Evolutionary conservation across 2,113 vertebrate species (phyloP), one percentile per base, ranked within the genome.

Genomic region (Trichomycterus rosablanca): DNA sequence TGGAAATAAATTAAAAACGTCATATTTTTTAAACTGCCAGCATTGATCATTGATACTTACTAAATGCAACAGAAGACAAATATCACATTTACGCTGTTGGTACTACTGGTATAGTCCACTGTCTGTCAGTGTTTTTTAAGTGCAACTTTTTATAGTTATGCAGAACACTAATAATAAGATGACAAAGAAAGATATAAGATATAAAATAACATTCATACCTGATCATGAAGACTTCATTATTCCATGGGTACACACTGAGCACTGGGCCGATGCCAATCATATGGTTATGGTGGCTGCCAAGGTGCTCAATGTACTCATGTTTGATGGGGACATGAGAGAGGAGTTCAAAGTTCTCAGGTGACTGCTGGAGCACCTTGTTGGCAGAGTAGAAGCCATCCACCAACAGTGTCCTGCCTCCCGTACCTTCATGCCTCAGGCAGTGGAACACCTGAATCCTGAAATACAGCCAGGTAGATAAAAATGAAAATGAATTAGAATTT

Each of bases 401-500:
- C 6, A 98, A 86, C 23, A 97, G 78, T 0, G 92, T 98, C 59
- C 83, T 79, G 16, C 95, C 95, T 0, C 93, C 93, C 0, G 91
- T 93, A 12, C 92, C 95, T 52, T 94, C 92, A 1, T 97, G 93
- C 43, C 89, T 90, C 45, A 98, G 86, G 71, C 93, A 95, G 73
- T 98, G 94, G 59, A 97, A 97, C 26, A 97, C 87, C 40, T 97
- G 94, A 71, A 97, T 92, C 53, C 94, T 97, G 79, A 1, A 46
- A 43, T 18, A 30, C 23, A 28, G 44, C 2, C 24, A 44, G 32
- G 5, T 3, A 3, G 8, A 3, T 10, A 51, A 2, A 1, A 53
- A n/a, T n/a, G n/a, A n/a, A n/a, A n/a, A n/a, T n/a, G n/a, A n/a
- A n/a, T n/a, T n/a, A n/a, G n/a, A n/a, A n/a, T n/a, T n/a, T n/a